These are phyloP conservation scores for Clarias macrocephalus DNA, from an alignment of 2,113 vertebrate species.

Conservation along the genomic window DNA sequence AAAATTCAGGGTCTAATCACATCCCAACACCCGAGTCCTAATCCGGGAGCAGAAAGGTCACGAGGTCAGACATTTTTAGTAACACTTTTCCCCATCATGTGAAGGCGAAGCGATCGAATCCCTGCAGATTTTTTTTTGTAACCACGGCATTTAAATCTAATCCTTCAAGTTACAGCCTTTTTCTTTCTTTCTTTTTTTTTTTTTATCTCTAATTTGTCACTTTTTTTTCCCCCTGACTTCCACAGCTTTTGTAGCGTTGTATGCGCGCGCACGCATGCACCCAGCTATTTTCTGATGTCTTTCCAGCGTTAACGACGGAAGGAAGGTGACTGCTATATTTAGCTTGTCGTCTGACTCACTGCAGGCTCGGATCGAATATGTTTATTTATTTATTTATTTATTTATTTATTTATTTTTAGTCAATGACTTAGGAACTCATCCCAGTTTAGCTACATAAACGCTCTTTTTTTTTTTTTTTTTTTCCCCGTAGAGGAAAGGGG, in stretches of 20 bases:
- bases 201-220: constrained; percentile 35
- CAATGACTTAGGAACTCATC: constrained; percentile 38
- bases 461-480: background rate
- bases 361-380: constrained; percentile 43
- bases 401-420: constrained; percentile 48
- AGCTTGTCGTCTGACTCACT: constrained; percentile 60
- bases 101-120: background rate
- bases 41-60: constrained; percentile 22
- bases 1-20: background rate
- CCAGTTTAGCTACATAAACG: constrained; percentile 37
- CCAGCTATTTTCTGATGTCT: constrained; percentile 69
- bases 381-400: constrained; percentile 16
- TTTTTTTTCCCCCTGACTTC: constrained; percentile 62
- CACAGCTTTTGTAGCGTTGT: constrained; percentile 53
- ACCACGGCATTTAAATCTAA: background rate
- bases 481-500: no score
- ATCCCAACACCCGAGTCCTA: background rate
- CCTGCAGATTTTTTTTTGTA: no score
- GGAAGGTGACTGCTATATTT: constrained; percentile 72
- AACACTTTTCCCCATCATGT: background rate
- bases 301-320: constrained; percentile 70
- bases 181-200: constrained; percentile 22
- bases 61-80: background rate
- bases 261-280: constrained; percentile 67
- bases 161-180: background rate